Base-by-base conservation (phyloP, 2,797 vertebrate genomes). In the Coranthus polyacanthus region DNA sequence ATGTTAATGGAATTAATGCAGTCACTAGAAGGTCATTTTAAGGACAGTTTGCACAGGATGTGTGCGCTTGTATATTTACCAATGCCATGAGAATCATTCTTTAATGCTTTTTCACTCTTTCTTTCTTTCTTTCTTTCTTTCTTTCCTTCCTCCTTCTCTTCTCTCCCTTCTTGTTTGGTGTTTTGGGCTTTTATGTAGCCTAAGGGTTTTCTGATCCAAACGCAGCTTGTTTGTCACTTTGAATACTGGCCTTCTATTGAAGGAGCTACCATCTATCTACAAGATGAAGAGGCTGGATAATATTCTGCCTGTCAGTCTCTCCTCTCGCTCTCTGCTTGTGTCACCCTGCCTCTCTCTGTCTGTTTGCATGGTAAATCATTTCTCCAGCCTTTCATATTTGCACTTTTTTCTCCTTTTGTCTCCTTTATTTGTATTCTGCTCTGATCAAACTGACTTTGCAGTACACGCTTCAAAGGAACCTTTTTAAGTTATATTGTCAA, bases 291-390 rank as follows among this genome's bases (percentile, higher is more conserved):
- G 37, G 20, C 50, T 38, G 32, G 46, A 50, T 72, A 57, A 77
- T 72, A 52, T 68, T 66, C 17, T 58, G 53, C 36, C 61, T 71
- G 78, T 68, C 68, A 65, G 32, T 79, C 59, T 76, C 37, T 63
- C 36, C 1, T 62, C 49, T 39, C 52, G 22, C 39, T 46, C 20
- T 53, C 59, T 42, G 20, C 43, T 22, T 44, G n/a, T 29, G n/a
- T 50, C 32, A 13, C 15, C 42, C 20, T 36, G 7, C 20, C 24
- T 73, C 47, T 20, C 22, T 13, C n/a, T 47, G 41, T 38, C 29
- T 53, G 6, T 56, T 55, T 60, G 16, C 34, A 44, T 29, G 21
- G 42, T 62, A 1, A 47, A 71, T 50, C 8, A 42, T 57, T 68
- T 56, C 2, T 55, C 45, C 47, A 34, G 41, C 37, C 8, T 13